A percentile compares a stretch with the other conserved stretches of the same genome.
Conservation (phyloP, 2,797 vertebrate species). For the Tamandua tetradactyla region DNA sequence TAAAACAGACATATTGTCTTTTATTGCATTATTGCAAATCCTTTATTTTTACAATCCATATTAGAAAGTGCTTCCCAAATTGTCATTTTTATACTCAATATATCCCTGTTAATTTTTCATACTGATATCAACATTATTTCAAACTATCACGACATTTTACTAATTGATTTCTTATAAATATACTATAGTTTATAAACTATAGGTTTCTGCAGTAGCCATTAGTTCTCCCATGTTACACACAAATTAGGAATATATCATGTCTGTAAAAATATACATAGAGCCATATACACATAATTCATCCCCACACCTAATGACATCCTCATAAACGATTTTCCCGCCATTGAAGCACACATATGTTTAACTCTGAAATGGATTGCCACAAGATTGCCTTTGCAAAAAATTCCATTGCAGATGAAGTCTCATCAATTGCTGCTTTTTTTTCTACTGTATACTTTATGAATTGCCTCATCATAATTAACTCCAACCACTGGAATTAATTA, state of each 20-base stretch:
- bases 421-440: conserved; percentile 76
- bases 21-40: conserved; percentile 67
- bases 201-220: background rate
- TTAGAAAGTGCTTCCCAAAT: conserved; percentile 58
- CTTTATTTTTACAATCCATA: conserved; percentile 71
- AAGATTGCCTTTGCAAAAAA: conserved; percentile 74
- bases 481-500: conserved; percentile 80
- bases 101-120: conserved; percentile 65
- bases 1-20: conserved; percentile 71
- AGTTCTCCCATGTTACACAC: conserved; percentile 49
- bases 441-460: conserved; percentile 77
- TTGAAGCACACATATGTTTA: conserved; percentile 66
- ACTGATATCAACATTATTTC: conserved; percentile 67
- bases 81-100: conserved; percentile 65
- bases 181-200: background rate
- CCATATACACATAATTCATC: conserved; percentile 31
- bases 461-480: conserved; percentile 80
- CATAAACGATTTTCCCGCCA: conserved; percentile 51
- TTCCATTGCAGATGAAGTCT: conserved; percentile 55
- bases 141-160: conserved; percentile 47
- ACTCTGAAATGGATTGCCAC: conserved; percentile 66
- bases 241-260: conserved; percentile 32
- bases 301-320: conserved; percentile 30
- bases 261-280: conserved; percentile 2
- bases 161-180: conserved; percentile 48